Percentiles rank a stretch among this genome's conserved stretches.
phyloP scores from a whole-genome alignment of 2,113 vertebrate genomes.

The Pygathrix nemaeus region DNA sequence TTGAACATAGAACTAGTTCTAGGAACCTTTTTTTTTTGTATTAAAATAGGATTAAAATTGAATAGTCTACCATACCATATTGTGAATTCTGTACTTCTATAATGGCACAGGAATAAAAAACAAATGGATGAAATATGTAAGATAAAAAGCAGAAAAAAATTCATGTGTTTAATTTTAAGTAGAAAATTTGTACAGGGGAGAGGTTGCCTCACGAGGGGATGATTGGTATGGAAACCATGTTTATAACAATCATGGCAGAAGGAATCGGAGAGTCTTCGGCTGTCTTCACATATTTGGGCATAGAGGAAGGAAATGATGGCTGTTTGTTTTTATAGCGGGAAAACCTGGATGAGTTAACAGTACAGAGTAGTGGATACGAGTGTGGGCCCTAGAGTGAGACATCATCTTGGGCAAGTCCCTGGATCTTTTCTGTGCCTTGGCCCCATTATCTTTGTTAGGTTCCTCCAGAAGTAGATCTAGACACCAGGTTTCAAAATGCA shows the following conservation, averaged over 20 bases:
- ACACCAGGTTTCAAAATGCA: not conserved
- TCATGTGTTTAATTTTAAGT: slow-evolving; percentile 57
- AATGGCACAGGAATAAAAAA: slow-evolving; percentile 47
- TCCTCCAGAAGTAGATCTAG: not conserved
- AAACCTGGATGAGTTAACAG: not conserved
- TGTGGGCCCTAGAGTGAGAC: not conserved
- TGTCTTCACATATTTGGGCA: not conserved
- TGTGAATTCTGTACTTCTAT: slow-evolving; percentile 31
- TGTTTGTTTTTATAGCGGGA: not conserved
- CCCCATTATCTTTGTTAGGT: not conserved
- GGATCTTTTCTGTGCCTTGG: not conserved
- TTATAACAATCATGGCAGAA: not conserved
- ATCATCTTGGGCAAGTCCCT: not conserved
- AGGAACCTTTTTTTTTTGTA: not conserved
- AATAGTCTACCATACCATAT: not conserved
- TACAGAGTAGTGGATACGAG: not conserved
- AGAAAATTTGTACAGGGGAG: slow-evolving; percentile 10
- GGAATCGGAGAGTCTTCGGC: not conserved
- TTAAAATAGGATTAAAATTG: slow-evolving; percentile 43
- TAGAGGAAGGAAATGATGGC: not conserved
- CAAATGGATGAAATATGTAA: slow-evolving; percentile 32
- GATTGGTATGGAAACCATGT: not conserved
- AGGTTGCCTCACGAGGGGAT: not conserved
- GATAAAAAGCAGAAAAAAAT: not conserved
- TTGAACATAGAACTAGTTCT: not conserved